A percentile compares a stretch with the other conserved stretches of the same genome.
phyloP scores from a whole-genome alignment of 2,888 invertebrate species.

The Stenodera caucasica region DNA sequence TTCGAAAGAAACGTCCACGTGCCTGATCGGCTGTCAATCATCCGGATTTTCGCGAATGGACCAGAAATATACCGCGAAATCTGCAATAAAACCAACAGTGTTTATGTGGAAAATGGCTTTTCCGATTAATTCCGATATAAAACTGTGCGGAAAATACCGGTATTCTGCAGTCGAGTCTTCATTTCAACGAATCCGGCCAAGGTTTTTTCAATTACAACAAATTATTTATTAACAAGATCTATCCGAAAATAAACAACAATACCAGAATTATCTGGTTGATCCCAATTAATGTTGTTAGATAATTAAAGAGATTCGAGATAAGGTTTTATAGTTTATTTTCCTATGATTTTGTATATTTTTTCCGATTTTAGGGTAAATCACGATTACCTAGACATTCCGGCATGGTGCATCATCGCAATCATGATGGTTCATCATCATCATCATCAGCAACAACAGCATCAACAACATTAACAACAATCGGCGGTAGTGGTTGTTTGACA shows the following conservation, averaged over 20 bases:
- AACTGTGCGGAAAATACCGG: no score
- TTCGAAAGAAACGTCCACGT: no score
- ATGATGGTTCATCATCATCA: slow-evolving; percentile 33
- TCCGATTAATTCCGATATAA: no score
- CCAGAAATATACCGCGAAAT: no score
- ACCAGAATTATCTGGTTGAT: slow-evolving; percentile 4
- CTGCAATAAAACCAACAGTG: no score
- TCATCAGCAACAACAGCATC: slow-evolving; percentile 18
- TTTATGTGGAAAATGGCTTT: no score
- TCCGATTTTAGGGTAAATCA: slow-evolving; percentile 40
- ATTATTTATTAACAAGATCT: background rate
- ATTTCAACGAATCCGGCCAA: no score
- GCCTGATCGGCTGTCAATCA: no score
- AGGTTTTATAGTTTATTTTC: background rate
- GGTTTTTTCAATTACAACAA: no score
- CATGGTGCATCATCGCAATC: slow-evolving; percentile 38
- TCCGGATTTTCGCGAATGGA: no score
- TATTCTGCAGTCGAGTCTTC: no score
- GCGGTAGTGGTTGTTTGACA: slow-evolving; percentile 22
- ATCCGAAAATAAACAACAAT: slow-evolving; percentile 1
- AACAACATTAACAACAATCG: background rate
- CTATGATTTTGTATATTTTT: slow-evolving; percentile 9
- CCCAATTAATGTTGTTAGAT: background rate
- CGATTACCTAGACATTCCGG: slow-evolving; percentile 38
- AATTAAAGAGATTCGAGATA: background rate